Evolutionary conservation across 2,113 vertebrate genomes (phyloP), one percentile per base, ranked within the genome.

Genomic region (Aepyceros melampus): DNA sequence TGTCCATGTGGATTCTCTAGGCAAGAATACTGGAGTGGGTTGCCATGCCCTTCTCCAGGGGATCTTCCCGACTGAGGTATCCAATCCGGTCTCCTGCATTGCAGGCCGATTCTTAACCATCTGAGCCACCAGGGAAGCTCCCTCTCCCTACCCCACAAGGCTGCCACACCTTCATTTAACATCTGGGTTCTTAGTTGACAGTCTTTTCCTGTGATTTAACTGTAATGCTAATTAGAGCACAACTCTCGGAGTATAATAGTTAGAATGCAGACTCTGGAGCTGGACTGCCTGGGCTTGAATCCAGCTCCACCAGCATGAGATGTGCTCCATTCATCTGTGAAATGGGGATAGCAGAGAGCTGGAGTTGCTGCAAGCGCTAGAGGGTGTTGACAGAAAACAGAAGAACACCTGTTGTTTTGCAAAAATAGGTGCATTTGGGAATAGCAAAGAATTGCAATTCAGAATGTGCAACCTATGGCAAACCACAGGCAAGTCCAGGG

Each of bases 241-340:
- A 58, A 1, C 21, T 19, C 14, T 62, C 2, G 1, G 89, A 89
- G 36, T 3, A 0, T 31, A 7, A 4, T 2, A 6, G 49, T 25
- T 3, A 33, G 53, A n/a, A 53, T 9, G 1, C n/a, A 31, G 67
- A 4, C 56, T 33, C 58, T 56, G 16, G 47, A 29, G 27, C 27
- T n/a, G 31, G 45, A 16, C 47, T 1, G 8, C 21, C 90, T 25
- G 40, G 45, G 79, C 64, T 19, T 2, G 51, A 21, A 33, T 11
- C 25, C 64, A 14, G 21, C n/a, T n/a, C 71, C 2, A 0, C 25
- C 27, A 3, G 43, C 43, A 0, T 1, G 2, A 16, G 51, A 6
- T 0, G 40, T 1, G 23, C 29, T 62, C 71, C 2, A 45, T 89
- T 25, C 64, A 21, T 40, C 81, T 94, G 86, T 19, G 86, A 78